These are phyloP conservation scores for Oeneis ivallda DNA, from an alignment of 2,888 invertebrate genomes.

Conservation along the genomic window DNA sequence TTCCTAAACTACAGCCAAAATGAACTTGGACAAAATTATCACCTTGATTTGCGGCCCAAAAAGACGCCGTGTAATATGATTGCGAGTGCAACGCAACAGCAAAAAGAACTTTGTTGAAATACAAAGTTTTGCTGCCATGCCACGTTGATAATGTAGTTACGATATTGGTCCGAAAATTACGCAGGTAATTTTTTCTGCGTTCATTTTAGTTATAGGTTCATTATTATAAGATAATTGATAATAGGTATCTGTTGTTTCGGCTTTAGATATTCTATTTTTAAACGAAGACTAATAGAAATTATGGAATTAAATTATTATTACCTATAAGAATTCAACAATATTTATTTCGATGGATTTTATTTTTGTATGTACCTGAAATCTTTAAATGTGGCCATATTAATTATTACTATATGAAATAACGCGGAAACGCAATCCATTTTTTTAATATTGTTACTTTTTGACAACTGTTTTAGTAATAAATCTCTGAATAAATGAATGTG, in stretches of 20 bases:
- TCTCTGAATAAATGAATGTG: constrained; percentile 74
- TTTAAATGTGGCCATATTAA: constrained; percentile 78
- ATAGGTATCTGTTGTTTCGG: constrained; percentile 52
- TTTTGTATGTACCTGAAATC: constrained; percentile 79
- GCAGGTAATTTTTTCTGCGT: no score
- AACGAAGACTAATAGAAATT: constrained; percentile 73
- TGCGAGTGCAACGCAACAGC: no score
- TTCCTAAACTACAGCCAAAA: constrained; percentile 13
- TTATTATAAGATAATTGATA: constrained; percentile 19
- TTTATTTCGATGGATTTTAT: constrained; percentile 65
- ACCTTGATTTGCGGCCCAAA: no score
- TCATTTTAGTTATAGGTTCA: no score
- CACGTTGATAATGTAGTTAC: no score
- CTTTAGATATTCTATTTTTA: constrained; percentile 67
- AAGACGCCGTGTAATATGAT: no score
- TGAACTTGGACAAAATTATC: no score
- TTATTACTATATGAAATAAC: constrained; percentile 56
- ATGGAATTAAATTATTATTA: constrained; percentile 75
- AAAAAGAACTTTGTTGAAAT: no score
- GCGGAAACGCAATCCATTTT: constrained; percentile 57
- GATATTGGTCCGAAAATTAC: no score
- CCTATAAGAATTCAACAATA: constrained; percentile 60
- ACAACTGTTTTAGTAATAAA: constrained; percentile 72
- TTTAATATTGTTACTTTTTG: constrained; percentile 64
- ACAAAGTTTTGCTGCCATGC: no score